A percentile compares a stretch with the other conserved stretches of the same genome.
Evolutionary conservation across 2,113 vertebrate species (phyloP).

Genomic region (Rousettus leschenaultii): DNA sequence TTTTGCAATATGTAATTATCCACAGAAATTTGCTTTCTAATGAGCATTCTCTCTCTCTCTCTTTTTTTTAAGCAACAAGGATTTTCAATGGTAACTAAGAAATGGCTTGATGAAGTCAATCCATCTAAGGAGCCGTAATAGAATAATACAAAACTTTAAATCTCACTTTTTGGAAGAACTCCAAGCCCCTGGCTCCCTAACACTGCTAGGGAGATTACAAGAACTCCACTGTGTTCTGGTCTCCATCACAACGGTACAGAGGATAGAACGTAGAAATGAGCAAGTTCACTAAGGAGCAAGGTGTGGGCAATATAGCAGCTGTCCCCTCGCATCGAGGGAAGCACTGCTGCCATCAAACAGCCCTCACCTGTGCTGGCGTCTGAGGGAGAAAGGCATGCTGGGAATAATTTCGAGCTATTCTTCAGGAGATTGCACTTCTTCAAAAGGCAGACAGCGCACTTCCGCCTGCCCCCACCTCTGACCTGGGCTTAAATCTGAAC

Average conservation of each 20-base stretch:
- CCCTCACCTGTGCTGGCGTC: neutral
- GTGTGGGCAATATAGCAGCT: accelerated
- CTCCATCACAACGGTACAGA: accelerated
- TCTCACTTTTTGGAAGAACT: neutral
- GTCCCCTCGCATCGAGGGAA: neutral
- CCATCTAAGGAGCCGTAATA: neutral
- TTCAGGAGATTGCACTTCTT: neutral
- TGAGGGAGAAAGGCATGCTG: neutral
- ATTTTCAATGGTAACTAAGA: neutral
- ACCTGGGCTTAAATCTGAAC: neutral
- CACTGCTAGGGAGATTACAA: too few relatives aligned
- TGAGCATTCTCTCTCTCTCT: neutral
- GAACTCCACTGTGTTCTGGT: neutral
- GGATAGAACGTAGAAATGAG: neutral
- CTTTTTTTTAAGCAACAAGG: neutral
- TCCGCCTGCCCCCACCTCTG: accelerated
- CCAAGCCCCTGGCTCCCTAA: neutral
- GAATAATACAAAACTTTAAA: neutral
- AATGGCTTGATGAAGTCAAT: neutral
- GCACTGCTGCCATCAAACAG: accelerated
- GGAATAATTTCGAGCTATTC: too few relatives aligned
- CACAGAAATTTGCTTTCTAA: neutral
- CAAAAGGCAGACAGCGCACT: neutral
- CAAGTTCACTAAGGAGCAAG: neutral
- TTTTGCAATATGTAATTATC: neutral